These are phyloP conservation scores for Flexamia atlantica DNA, from an alignment of 2,888 invertebrate genomes.

Conservation along the genomic window DNA sequence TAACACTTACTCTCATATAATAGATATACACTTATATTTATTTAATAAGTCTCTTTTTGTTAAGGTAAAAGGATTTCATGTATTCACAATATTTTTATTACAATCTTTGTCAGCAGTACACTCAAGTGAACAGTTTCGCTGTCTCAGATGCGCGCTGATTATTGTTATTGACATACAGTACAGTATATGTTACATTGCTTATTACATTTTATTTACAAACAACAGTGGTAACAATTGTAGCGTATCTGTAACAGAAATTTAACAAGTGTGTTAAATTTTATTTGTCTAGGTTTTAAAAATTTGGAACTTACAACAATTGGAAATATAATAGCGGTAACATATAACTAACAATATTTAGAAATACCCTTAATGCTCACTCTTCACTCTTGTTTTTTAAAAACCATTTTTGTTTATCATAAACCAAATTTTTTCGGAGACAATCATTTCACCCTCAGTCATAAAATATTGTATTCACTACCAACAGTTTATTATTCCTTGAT, in stretches of 20 bases:
- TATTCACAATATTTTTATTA: conserved; percentile 33
- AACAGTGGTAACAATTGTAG: not conserved
- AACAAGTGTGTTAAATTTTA: not conserved
- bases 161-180: not conserved
- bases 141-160: not conserved
- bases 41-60: conserved; percentile 15
- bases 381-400: not conserved
- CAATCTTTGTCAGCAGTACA: not conserved
- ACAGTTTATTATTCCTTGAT: no score
- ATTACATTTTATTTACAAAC: conserved; percentile 11
- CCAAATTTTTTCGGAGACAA: no score
- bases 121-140: not conserved
- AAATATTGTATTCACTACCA: no score
- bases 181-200: conserved; percentile 23
- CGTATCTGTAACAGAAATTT: not conserved
- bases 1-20: conserved; percentile 40
- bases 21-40: conserved; percentile 50
- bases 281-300: not conserved
- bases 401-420: no score
- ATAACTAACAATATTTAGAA: not conserved
- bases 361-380: not conserved
- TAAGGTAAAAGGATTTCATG: conserved; percentile 3
- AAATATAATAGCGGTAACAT: not conserved
- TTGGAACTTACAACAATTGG: not conserved
- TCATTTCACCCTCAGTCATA: no score